Evolutionary conservation across 2,113 vertebrate species (phyloP).

Genomic region (Malurus cyaneus): DNA sequence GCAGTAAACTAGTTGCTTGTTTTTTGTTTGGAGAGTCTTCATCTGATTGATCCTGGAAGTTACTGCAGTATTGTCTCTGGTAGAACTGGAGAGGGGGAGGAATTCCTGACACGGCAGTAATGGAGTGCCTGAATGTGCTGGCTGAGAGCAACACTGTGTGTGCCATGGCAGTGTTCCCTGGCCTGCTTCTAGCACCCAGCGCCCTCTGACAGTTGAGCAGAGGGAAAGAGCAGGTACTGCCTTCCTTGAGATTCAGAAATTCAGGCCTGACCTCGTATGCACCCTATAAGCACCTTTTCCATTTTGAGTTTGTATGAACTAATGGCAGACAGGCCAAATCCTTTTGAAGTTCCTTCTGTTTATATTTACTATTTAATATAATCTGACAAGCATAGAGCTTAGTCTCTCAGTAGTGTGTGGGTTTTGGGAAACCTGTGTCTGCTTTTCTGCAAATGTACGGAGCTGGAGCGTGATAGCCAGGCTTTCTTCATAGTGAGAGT

Average conservation of each 20-base stretch:
- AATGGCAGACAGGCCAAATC: background rate
- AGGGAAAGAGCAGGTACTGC: background rate
- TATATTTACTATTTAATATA: background rate
- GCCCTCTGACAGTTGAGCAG: background rate
- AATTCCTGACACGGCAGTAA: background rate
- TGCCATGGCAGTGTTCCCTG: background rate
- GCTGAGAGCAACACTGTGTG: background rate
- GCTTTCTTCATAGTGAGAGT: background rate
- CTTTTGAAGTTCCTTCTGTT: slow-evolving; percentile 17
- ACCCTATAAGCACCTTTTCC: background rate
- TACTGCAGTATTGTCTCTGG: background rate
- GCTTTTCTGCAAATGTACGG: background rate
- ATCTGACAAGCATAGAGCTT: background rate
- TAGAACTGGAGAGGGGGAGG: background rate
- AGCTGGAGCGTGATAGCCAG: background rate
- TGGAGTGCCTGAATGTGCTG: rapidly evolving
- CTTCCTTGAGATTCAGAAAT: background rate
- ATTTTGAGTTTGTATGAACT: background rate
- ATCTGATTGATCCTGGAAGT: background rate
- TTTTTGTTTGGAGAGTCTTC: background rate
- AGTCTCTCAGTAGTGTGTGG: background rate
- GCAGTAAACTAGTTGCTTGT: background rate
- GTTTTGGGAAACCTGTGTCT: background rate
- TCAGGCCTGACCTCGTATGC: background rate
- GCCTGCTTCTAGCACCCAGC: background rate